These are phyloP conservation scores for Tribolium madens DNA, from an alignment of 1,140 invertebrate genomes.

Conservation along the genomic window DNA sequence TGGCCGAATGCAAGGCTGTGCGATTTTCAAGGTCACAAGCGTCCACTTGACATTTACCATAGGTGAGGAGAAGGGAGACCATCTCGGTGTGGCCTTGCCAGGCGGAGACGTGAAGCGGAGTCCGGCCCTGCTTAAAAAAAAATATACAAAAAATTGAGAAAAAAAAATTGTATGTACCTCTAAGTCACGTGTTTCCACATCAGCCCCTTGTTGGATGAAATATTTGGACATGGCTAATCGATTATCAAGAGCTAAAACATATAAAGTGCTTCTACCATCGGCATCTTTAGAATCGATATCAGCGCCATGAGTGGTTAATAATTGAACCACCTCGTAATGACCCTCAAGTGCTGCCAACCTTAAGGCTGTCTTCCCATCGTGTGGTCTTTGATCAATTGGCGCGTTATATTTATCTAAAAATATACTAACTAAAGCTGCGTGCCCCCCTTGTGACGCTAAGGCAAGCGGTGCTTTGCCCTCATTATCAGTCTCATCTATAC, in stretches of 20 bases:
- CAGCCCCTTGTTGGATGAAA: slow-evolving; percentile 82
- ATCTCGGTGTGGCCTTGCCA: slow-evolving; percentile 96
- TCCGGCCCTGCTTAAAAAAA: slow-evolving; percentile 74
- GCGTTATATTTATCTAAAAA: slow-evolving; percentile 82
- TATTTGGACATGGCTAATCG: slow-evolving; percentile 86
- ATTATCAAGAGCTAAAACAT: slow-evolving; percentile 93
- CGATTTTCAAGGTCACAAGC: slow-evolving; percentile 90
- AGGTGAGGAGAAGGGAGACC: slow-evolving; percentile 85
- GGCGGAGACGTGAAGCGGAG: slow-evolving; percentile 91
- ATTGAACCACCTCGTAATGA: slow-evolving; percentile 85
- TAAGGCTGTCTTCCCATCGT: slow-evolving; percentile 95
- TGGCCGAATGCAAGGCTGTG: slow-evolving; percentile 93
- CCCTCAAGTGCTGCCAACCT: slow-evolving; percentile 88
- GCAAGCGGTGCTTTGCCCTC: slow-evolving; percentile 93
- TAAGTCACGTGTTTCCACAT: slow-evolving; percentile 88
- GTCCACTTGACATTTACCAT: slow-evolving; percentile 84
- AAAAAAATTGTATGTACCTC: slow-evolving; percentile 72
- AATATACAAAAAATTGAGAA: not conserved
- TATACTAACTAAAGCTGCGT: slow-evolving; percentile 76
- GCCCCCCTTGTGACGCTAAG: slow-evolving; percentile 90
- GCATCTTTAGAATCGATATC: slow-evolving; percentile 92
- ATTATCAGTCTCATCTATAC: slow-evolving; percentile 92
- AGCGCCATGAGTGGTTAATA: slow-evolving; percentile 80
- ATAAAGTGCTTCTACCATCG: slow-evolving; percentile 91
- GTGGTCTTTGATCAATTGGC: slow-evolving; percentile 88